These are phyloP conservation scores for Patiria miniata DNA, from an alignment of 35 echinoderm and acorn worm species.

Conservation along the genomic window DNA sequence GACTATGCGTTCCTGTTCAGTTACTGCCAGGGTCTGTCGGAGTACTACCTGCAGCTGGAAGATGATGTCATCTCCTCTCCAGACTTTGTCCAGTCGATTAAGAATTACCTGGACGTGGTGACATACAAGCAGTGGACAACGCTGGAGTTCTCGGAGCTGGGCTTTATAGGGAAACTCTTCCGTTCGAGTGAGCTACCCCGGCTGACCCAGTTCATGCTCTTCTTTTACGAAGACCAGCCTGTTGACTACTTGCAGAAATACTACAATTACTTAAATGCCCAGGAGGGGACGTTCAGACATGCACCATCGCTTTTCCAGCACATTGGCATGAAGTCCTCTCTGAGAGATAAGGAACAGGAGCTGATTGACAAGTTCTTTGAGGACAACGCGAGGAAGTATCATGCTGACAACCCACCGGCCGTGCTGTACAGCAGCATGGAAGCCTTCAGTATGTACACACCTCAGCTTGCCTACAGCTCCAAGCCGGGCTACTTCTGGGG, in stretches of 20 bases:
- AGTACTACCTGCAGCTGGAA: constrained; percentile 92
- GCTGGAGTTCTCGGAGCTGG: constrained; percentile 90
- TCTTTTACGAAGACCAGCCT: constrained; percentile 92
- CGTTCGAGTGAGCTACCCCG: constrained; percentile 60
- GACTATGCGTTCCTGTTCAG: constrained; percentile 89
- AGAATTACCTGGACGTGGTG: constrained; percentile 68
- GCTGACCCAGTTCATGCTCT: constrained; percentile 74
- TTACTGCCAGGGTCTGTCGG: constrained; percentile 74
- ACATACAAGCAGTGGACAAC: constrained; percentile 62
- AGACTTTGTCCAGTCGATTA: constrained; percentile 79
- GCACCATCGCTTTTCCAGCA: constrained; percentile 92
- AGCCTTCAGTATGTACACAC: constrained; percentile 89
- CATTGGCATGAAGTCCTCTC: constrained; percentile 75
- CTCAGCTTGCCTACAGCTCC: constrained; percentile 75
- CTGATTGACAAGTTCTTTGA: constrained; percentile 81
- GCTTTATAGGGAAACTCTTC: constrained; percentile 90
- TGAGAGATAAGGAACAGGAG: constrained; percentile 74
- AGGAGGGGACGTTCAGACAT: constrained; percentile 60
- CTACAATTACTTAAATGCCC: constrained; percentile 67
- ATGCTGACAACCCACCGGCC: constrained; percentile 82
- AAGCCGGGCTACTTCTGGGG: constrained; percentile 98
- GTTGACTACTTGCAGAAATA: constrained; percentile 85
- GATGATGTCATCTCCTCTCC: constrained; percentile 86
- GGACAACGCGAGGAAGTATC: constrained; percentile 35
- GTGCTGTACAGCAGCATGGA: constrained; percentile 80